Evolutionary conservation across 2,888 invertebrate genomes (phyloP), one percentile per base, ranked within the genome.

Genomic region (Mongoloraphidia duomilia): DNA sequence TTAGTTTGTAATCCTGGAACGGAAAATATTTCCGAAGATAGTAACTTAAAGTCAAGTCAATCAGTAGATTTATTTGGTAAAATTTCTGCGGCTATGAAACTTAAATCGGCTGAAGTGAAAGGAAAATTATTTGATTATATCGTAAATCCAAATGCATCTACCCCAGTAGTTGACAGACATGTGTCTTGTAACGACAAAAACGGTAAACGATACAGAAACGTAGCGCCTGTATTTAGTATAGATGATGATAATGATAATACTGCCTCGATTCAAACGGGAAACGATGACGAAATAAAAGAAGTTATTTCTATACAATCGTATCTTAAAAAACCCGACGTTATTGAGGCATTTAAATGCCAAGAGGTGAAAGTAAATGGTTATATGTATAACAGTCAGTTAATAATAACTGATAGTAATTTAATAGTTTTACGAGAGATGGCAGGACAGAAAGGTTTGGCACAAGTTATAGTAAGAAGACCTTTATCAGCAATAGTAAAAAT

Each of bases 401-500:
- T 94, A 49, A 81, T 95, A 37, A 92, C 93, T 1, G 79, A 82
- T 59, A 83, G 82, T 38, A 89, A 94, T 67, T 74, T 96, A 60
- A 81, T 88, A 59, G 86, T 94, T 47, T 72, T 96, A 57, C 77
- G 94, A 43, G 86, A 87, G 61, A 72, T 87, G 54, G 77, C 81
- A 11, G 82, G 82, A 52, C 77, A 79, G 56, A 80, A 80, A 60
- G 91, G 88, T 2, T 78, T 79, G 56, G 93, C 88, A 0, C 84
- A 87, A 64, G 79, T 96, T 0, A 84, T 92, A 61, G 88, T 91
- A 0, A 79, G 89, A 53, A 77, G 95, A 49, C 88, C 91, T 0
- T 72, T 98, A 47, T 84, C 90, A 2, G 87, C 89, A 46, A 91
- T 98, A 58, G 90, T 96, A 9, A 94, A 92, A 72, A 98, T 98